Evolutionary conservation across 92 coral and sea anemone genomes (phyloP).

Genomic region (Epizoanthus scotinus): DNA sequence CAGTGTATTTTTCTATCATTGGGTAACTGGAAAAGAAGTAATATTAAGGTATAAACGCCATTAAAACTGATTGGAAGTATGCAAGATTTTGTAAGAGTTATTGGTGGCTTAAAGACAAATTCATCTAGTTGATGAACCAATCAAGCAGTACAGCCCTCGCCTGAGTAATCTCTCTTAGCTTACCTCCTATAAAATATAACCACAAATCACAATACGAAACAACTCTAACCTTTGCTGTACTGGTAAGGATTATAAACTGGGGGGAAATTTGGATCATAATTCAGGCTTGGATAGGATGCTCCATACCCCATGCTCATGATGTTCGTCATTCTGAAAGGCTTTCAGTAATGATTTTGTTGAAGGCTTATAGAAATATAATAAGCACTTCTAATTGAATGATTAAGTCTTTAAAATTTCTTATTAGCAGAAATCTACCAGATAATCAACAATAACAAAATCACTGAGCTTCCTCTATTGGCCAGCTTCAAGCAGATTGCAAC

Average conservation of each 20-base stretch:
- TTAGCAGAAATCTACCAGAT: constrained; percentile 59
- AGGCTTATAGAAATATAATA: constrained; percentile 60
- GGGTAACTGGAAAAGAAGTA: constrained; percentile 42
- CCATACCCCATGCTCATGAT: constrained; percentile 86
- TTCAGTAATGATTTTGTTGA: constrained; percentile 36
- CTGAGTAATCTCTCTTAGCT: constrained; percentile 43
- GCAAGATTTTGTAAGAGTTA: constrained; percentile 67
- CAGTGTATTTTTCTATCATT: constrained; percentile 53
- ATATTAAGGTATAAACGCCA: constrained; percentile 59
- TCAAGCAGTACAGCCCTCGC: constrained; percentile 55
- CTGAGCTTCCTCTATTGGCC: constrained; percentile 15
- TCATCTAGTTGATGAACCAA: constrained; percentile 69
- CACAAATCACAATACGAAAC: constrained; percentile 49
- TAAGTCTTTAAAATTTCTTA: constrained; percentile 60
- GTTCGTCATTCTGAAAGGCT: constrained; percentile 30
- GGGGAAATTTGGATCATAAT: constrained; percentile 68
- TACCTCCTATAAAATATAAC: constrained; percentile 29
- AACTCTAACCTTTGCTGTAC: constrained; percentile 72
- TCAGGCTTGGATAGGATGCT: constrained; percentile 60
- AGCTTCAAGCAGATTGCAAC: constrained; percentile 12
- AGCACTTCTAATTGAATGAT: constrained; percentile 69
- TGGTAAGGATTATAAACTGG: constrained; percentile 66
- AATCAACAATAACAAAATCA: constrained; percentile 48
- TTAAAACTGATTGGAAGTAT: constrained; percentile 80
- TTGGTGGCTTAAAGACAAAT: constrained; percentile 71